Evolutionary conservation across 2,888 invertebrate genomes (phyloP), one percentile per base, ranked within the genome.

Genomic region (Tetanocera ferruginea): DNA sequence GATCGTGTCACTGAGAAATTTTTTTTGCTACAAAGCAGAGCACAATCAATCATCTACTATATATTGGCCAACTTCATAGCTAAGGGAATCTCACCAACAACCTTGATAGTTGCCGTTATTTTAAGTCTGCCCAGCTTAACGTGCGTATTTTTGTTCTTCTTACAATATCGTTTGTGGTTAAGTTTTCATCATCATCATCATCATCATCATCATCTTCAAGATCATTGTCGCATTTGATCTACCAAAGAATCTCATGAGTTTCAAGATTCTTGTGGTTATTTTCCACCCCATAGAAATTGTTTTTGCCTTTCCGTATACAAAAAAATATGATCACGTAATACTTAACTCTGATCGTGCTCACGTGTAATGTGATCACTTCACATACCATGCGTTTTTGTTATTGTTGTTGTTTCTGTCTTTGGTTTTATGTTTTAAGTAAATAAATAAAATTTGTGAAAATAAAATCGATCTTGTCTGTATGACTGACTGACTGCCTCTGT

Each of bases 261-360:
- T 72, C 5, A 57, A 57, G 9, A 72, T 72, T 55, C 37, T 57
- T 72, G 72, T 57, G 72, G 72, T 72, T 72, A 57, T 71, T 31
- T 71, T 55, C 52, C 28, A 17, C n/a, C 55, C 25, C 31, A 8
- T 43, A 19, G 8, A 8, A 37, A 34, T 43, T 67, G n/a, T 25
- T 49, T 69, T 52, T 60, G 60, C 60, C 60, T 60, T 60, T 28
- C 5, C 25, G 17, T 60, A 28, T 11, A 0, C 1, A 43, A 11
- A 43, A 43, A 14, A 11, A 43, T 6, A 43, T 2, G 14, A 19
- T 69, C 69, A 51, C 25, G 69, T 69, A 51, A 60, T 43, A 69
- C 51, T 9, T 25, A 28, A 37, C 62, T 69, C 51, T 23, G 51
- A 69, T 51, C 69, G 51, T 51, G 51, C 23, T 51, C 23, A 43